Percentiles rank a stretch among this genome's conserved stretches.
phyloP scores from a whole-genome alignment of 2,113 vertebrate species.

The Lasiurus cinereus region DNA sequence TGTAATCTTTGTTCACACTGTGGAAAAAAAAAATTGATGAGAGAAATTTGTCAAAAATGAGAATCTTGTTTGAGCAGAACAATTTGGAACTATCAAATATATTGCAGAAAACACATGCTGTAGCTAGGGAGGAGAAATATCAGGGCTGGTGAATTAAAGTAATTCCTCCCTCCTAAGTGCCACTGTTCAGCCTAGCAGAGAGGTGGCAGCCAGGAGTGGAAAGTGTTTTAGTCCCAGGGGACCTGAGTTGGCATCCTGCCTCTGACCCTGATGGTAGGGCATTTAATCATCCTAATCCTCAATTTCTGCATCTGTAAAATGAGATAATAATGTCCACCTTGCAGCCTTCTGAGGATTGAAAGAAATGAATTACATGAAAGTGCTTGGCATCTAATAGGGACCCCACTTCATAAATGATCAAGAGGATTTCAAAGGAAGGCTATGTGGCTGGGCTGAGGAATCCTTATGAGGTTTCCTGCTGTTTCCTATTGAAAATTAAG shows the following conservation, averaged over 20 bases:
- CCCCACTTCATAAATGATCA: neutral
- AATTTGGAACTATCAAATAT: conserved; percentile 85
- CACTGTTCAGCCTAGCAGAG: neutral
- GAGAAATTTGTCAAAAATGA: conserved; percentile 87
- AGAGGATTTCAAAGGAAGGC: neutral
- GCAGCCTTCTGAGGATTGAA: neutral
- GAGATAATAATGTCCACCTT: neutral
- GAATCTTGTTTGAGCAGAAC: conserved; percentile 88
- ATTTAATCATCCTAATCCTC: neutral
- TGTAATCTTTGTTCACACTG: conserved; percentile 88
- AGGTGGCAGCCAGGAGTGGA: neutral
- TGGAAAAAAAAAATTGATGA: conserved; percentile 84
- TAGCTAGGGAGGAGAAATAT: neutral
- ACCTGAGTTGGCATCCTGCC: neutral
- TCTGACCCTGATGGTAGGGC: neutral
- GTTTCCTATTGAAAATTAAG: neutral
- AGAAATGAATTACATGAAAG: neutral
- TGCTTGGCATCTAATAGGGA: neutral
- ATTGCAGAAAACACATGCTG: conserved; percentile 62
- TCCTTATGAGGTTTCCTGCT: neutral
- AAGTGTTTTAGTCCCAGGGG: neutral
- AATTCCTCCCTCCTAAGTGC: neutral
- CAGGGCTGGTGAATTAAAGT: neutral
- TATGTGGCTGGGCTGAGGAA: neutral
- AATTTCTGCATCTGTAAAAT: neutral